Evolutionary conservation across 2,113 vertebrate genomes (phyloP).

Genomic region (Clarias gariepinus): DNA sequence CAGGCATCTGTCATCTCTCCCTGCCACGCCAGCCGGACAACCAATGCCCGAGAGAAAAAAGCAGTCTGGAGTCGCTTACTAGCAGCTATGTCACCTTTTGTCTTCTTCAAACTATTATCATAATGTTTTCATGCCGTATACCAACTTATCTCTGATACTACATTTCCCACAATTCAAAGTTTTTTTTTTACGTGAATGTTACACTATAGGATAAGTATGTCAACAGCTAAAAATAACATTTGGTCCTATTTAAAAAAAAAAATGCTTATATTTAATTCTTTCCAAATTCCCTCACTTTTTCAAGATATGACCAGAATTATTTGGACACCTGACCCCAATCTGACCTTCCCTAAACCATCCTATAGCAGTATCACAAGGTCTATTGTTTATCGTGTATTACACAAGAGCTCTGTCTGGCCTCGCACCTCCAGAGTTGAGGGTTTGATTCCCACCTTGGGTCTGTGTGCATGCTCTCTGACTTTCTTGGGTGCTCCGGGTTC

Average conservation of each 20-base stretch:
- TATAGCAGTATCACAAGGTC: background rate
- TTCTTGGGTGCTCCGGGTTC: no score
- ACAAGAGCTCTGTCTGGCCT: no score
- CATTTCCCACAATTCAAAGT: background rate
- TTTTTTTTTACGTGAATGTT: background rate
- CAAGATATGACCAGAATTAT: background rate
- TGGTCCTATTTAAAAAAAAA: background rate
- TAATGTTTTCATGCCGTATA: constrained; percentile 2
- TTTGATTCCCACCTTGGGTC: no score
- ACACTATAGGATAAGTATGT: background rate
- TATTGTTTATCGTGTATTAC: no score
- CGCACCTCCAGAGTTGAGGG: no score
- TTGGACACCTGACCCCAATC: background rate
- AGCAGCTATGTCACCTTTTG: background rate
- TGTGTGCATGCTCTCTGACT: no score
- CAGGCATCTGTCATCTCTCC: constrained; percentile 31
- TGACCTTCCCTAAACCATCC: background rate
- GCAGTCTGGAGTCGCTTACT: background rate
- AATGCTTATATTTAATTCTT: background rate
- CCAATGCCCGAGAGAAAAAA: constrained; percentile 1
- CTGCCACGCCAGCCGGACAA: constrained; percentile 4
- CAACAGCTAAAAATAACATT: background rate
- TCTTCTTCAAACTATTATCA: background rate
- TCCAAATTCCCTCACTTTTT: background rate
- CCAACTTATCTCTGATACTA: background rate